phyloP scores from a whole-genome alignment of 2,888 invertebrate genomes.

The Drosophila paranaensis region DNA sequence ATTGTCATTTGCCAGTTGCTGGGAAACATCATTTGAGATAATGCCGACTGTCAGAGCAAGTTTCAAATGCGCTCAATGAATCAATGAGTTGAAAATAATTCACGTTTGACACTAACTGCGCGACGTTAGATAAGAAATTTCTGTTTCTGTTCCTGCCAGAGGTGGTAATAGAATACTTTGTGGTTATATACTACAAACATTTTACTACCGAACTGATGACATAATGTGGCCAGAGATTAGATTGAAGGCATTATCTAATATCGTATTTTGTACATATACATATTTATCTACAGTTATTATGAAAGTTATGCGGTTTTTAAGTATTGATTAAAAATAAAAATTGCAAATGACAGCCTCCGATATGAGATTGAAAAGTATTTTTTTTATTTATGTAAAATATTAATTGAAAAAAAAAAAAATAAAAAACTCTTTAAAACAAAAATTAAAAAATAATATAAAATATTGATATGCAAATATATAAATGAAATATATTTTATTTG shows the following conservation, averaged over 20 bases:
- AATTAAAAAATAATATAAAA: too few species aligned
- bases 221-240: neutral
- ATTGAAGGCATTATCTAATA: slow-evolving; percentile 3
- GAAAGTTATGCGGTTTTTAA: neutral
- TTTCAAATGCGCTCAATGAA: slow-evolving; percentile 17
- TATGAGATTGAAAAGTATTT: too few species aligned
- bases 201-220: neutral
- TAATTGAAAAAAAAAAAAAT: too few species aligned
- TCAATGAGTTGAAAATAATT: slow-evolving; percentile 17
- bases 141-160: too few species aligned
- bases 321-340: too few species aligned
- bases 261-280: neutral
- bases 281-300: neutral
- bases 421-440: too few species aligned
- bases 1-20: slow-evolving; percentile 17
- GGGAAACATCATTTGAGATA: slow-evolving; percentile 31
- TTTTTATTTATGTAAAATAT: too few species aligned
- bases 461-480: too few species aligned
- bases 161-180: neutral
- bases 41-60: slow-evolving; percentile 31
- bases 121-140: slow-evolving; percentile 10
- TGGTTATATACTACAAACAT: neutral
- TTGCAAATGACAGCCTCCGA: neutral
- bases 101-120: slow-evolving; percentile 3
- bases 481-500: too few species aligned